These are phyloP conservation scores for Phengaris alcon DNA, from an alignment of 2,888 invertebrate genomes.

Conservation along the genomic window DNA sequence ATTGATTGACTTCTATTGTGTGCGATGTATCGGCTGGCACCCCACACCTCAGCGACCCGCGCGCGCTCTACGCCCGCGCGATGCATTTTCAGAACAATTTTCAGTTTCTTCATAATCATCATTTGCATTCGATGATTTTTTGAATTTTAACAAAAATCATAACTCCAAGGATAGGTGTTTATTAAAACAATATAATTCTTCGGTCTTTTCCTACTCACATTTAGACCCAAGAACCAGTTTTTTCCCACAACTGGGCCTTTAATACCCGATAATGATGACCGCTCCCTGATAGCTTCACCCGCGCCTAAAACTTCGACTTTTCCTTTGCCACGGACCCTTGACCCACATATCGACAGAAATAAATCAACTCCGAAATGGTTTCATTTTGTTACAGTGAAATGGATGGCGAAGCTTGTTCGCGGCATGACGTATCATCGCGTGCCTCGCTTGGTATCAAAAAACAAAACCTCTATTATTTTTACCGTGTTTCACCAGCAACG, in stretches of 20 bases:
- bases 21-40: slow-evolving; percentile 24
- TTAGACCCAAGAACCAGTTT: no score
- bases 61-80: slow-evolving; percentile 36
- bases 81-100: slow-evolving; percentile 57
- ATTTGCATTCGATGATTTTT: no score
- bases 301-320: background rate
- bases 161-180: no score
- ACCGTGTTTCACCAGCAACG: slow-evolving; percentile 2
- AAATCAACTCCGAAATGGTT: background rate
- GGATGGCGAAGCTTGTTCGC: slow-evolving; percentile 45
- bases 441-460: slow-evolving; percentile 47
- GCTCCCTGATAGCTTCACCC: no score
- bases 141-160: no score
- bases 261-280: no score
- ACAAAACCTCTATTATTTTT: slow-evolving; percentile 40
- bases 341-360: background rate
- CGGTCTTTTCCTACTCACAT: no score
- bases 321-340: background rate
- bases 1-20: slow-evolving; percentile 59
- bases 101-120: slow-evolving; percentile 38
- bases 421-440: slow-evolving; percentile 61
- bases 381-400: background rate
- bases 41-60: slow-evolving; percentile 43
- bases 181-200: no score
- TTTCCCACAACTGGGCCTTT: no score